Percentiles rank a stretch among this genome's conserved stretches.
Evolutionary conservation across 1,140 invertebrate species (phyloP).

Genomic region (Eumaeus atala): DNA sequence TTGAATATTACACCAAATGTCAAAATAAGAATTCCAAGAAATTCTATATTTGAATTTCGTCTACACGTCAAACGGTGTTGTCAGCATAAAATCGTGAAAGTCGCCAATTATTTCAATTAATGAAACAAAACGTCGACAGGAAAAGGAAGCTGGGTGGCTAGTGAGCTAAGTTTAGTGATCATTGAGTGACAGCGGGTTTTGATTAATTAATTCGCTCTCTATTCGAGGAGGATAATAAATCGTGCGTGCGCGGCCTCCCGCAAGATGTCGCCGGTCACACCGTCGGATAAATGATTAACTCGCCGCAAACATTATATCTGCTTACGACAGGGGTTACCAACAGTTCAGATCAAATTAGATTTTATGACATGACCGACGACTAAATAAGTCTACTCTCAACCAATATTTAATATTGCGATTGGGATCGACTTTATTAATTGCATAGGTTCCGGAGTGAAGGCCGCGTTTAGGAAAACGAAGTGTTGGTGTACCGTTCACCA

Average conservation of each 20-base stretch:
- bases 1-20: constrained; percentile 4
- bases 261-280: constrained; percentile 62
- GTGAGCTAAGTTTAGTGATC: constrained; percentile 53
- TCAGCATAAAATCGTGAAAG: constrained; percentile 45
- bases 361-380: too few relatives aligned
- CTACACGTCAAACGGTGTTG: constrained; percentile 32
- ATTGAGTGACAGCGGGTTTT: constrained; percentile 64
- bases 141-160: constrained; percentile 64
- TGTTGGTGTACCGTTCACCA: too few relatives aligned
- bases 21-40: constrained; percentile 8
- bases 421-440: too few relatives aligned
- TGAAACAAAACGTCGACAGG: constrained; percentile 61
- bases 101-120: constrained; percentile 70
- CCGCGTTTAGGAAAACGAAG: too few relatives aligned
- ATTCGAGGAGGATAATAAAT: constrained; percentile 65
- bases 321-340: constrained; percentile 18
- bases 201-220: constrained; percentile 67
- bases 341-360: neutral
- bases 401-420: too few relatives aligned
- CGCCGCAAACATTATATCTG: constrained; percentile 60
- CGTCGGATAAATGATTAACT: constrained; percentile 67
- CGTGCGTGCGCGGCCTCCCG: constrained; percentile 61
- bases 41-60: constrained; percentile 13
- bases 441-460: too few relatives aligned
- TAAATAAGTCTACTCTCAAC: too few relatives aligned